Percentiles rank a stretch among this genome's conserved stretches.
phyloP scores from a whole-genome alignment of 2,113 vertebrate genomes.

The Hyaena hyaena region DNA sequence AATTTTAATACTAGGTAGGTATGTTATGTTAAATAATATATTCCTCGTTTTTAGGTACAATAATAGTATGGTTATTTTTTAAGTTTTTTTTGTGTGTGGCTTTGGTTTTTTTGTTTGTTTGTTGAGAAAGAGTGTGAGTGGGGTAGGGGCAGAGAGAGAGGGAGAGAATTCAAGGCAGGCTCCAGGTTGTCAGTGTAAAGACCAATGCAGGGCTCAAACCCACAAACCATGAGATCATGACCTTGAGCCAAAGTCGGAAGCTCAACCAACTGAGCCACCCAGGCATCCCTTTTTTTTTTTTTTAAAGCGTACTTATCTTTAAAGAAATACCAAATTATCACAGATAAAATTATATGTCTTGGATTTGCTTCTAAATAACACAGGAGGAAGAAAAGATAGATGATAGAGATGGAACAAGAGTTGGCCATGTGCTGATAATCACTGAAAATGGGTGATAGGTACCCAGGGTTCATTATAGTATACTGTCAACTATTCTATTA shows the following conservation, averaged over 20 bases:
- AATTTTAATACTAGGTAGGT: constrained; percentile 1
- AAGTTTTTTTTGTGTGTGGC: not conserved
- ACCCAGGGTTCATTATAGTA: not conserved
- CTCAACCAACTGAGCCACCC: too few relatives aligned
- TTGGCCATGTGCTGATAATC: not conserved
- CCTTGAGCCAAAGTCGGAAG: too few relatives aligned
- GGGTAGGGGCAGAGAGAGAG: too few relatives aligned
- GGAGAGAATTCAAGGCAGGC: too few relatives aligned
- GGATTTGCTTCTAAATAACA: constrained; percentile 35
- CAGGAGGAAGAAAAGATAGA: not conserved
- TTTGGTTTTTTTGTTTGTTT: too few relatives aligned
- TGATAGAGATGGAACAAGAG: not conserved
- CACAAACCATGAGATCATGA: too few relatives aligned
- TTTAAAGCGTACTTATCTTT: not conserved
- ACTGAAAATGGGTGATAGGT: not conserved
- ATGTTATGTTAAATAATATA: not conserved
- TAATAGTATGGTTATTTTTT: not conserved
- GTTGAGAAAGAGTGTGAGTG: too few relatives aligned
- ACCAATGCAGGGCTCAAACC: too few relatives aligned
- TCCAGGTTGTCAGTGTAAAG: too few relatives aligned
- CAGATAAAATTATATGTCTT: constrained; percentile 35
- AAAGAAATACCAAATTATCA: constrained; percentile 44
- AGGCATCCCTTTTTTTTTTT: too few relatives aligned
- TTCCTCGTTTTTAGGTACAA: constrained; percentile 21
- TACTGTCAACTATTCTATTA: not conserved